Percentiles rank a stretch among this genome's conserved stretches.
These are phyloP conservation scores for Oreochromis grahami DNA, from an alignment of 2,797 vertebrate genomes.

Conservation along the genomic window DNA sequence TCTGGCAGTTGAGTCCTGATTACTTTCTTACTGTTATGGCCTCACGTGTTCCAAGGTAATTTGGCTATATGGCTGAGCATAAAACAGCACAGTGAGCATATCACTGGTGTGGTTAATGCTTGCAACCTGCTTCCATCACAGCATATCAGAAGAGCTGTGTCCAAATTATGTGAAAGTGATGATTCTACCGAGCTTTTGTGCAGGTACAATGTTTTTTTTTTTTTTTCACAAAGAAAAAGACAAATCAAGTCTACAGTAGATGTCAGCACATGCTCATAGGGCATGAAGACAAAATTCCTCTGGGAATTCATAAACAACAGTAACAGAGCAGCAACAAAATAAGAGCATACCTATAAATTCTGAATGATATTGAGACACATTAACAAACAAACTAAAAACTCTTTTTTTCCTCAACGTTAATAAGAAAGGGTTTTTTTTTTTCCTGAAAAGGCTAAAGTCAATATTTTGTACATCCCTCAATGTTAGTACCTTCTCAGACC, in stretches of 20 bases:
- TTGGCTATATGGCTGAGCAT: constrained; percentile 38
- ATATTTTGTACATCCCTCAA: not conserved
- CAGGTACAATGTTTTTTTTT: not conserved
- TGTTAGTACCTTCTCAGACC: not conserved
- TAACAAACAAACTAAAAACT: not conserved
- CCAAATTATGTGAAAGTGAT: constrained; percentile 4
- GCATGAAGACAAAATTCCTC: not conserved
- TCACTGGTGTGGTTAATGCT: constrained; percentile 39
- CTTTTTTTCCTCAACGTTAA: not conserved
- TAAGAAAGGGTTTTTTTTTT: not conserved
- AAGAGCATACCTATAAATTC: not conserved
- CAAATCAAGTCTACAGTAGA: not conserved
- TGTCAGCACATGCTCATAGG: not conserved
- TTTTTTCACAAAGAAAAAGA: not conserved
- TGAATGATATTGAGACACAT: not conserved
- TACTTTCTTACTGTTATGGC: constrained; percentile 73
- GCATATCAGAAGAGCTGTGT: constrained; percentile 18
- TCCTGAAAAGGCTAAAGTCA: not conserved
- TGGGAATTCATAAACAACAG: not conserved
- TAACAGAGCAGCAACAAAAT: not conserved
- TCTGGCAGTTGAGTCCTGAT: constrained; percentile 65
- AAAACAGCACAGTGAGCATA: constrained; percentile 64
- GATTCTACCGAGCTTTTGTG: not conserved
- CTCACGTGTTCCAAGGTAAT: constrained; percentile 49
- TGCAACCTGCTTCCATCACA: constrained; percentile 40